Evolutionary conservation across 2,797 vertebrate species (phyloP), one percentile per base, ranked within the genome.

Genomic region (Melanotaenia nigrans): DNA sequence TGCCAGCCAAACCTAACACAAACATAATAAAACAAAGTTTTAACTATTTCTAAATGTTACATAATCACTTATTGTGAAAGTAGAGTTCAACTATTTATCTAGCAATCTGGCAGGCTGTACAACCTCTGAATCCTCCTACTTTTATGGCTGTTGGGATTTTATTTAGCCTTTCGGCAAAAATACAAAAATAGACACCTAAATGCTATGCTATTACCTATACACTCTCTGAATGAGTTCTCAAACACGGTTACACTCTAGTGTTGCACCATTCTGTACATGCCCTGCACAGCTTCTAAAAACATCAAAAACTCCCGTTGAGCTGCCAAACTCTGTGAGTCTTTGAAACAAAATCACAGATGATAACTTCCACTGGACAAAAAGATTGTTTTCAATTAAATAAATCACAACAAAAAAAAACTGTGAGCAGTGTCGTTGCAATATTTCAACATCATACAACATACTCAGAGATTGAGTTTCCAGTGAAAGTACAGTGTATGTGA

Each of bases 391-490:
- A 66, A 40, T 33, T 68, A 73, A 76, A 78, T 85, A 82, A 84
- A 89, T 90, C 79, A 73, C 38, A 2, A 55, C 40, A 65, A 75
- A 83, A 88, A 88, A 84, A 77, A 45, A 77, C 28, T 28, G 65
- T 51, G 75, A 77, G 83, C 76, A 78, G 79, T 71, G 61, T 58
- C 18, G 1, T 57, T 67, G 76, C 68, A 68, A 68, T 11, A 51
- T 73, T 64, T 86, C 77, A 89, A 71, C 82, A 56, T 73, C 4
- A n/a, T 18, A 0, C 51, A 32, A 32, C 71, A 65, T 83, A 86
- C 87, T 89, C 82, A 83, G 64, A 22, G 68, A 84, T 57, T 63
- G 54, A 62, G 73, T 73, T 69, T 81, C 78, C 71, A 47, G 22
- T 80, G 70, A 82, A 74, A 75, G 79, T 78, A 71, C 78, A 85